Percentiles rank a stretch among this genome's conserved stretches.
Evolutionary conservation across 2,888 invertebrate species (phyloP).

Genomic region (Drosophila engyochracea): DNA sequence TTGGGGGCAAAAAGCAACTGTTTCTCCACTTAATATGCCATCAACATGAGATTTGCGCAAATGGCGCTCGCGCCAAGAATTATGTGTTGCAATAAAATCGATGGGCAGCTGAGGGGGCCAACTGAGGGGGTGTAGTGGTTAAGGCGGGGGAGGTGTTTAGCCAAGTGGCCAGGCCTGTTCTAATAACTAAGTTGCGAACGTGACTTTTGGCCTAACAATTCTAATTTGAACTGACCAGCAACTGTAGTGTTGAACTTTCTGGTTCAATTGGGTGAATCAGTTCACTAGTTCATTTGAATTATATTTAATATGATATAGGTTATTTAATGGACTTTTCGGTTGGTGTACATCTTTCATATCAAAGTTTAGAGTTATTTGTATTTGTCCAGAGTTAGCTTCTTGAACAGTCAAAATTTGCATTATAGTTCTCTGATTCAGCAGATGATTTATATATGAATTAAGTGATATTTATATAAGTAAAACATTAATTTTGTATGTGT

Average conservation of each 20-base stretch:
- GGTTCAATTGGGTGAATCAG: background rate
- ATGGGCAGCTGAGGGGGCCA: constrained; percentile 35
- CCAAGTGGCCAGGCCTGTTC: constrained; percentile 35
- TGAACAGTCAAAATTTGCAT: background rate
- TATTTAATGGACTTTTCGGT: background rate
- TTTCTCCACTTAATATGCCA: constrained; percentile 74
- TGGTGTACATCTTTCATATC: background rate
- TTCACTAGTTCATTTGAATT: constrained; percentile 3
- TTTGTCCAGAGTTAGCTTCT: background rate
- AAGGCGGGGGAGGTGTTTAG: background rate
- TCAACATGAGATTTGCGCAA: constrained; percentile 80
- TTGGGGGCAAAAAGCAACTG: constrained; percentile 8
- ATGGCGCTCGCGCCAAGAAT: constrained; percentile 67
- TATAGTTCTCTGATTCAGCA: background rate
- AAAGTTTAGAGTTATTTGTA: background rate
- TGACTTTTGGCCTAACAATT: constrained; percentile 72
- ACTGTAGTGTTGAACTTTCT: background rate
- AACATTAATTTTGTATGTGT: background rate
- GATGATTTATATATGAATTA: background rate
- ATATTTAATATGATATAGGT: background rate
- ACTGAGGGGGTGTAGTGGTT: background rate
- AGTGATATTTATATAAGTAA: background rate
- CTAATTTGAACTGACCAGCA: constrained; percentile 56
- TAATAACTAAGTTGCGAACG: constrained; percentile 76
- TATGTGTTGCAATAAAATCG: constrained; percentile 81